These are phyloP conservation scores for Pseudopleuronectes americanus DNA, from an alignment of 2,797 vertebrate genomes.

Conservation along the genomic window DNA sequence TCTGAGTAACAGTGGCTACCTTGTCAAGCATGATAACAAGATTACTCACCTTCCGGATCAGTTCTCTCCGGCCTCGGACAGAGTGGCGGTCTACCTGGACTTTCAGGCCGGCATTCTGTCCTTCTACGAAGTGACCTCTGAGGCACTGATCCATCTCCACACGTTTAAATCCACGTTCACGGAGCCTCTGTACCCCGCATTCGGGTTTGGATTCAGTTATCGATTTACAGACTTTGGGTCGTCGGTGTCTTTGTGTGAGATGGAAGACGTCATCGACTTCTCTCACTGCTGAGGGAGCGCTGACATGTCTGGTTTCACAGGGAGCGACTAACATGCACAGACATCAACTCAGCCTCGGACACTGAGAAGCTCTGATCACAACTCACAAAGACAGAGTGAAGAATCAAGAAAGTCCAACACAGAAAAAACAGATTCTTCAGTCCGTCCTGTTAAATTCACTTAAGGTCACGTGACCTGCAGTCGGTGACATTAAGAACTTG, in stretches of 20 bases:
- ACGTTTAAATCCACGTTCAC: neutral
- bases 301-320: too few relatives aligned
- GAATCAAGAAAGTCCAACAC: too few relatives aligned
- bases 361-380: too few relatives aligned
- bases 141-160: neutral
- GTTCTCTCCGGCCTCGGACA: neutral
- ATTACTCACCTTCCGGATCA: fast-evolving
- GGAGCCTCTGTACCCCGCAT: neutral
- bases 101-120: neutral
- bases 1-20: neutral
- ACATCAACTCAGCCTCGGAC: too few relatives aligned
- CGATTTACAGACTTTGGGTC: neutral
- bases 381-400: too few relatives aligned
- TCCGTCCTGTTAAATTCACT: too few relatives aligned
- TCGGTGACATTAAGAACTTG: too few relatives aligned
- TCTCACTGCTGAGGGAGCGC: too few relatives aligned
- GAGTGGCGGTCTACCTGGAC: neutral
- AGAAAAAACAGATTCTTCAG: too few relatives aligned
- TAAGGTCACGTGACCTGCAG: too few relatives aligned
- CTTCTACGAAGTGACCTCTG: neutral
- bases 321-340: too few relatives aligned
- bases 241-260: neutral
- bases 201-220: neutral
- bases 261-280: neutral
- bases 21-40: neutral